phyloP scores from a whole-genome alignment of 2,888 invertebrate genomes.

The Lasioglossum lativentre region DNA sequence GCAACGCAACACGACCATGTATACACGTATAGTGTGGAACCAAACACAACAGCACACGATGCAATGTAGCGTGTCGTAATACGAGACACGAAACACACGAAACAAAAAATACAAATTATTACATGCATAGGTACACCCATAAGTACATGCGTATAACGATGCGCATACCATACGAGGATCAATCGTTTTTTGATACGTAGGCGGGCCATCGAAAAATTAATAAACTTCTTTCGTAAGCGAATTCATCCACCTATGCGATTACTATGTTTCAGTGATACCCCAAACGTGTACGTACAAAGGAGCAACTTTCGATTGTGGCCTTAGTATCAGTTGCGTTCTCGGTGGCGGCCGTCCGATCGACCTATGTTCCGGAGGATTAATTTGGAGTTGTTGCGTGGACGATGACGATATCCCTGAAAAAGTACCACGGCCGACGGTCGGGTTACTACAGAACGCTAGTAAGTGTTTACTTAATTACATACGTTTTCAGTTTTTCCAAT shows the following conservation, averaged over 20 bases:
- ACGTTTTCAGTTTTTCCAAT: not conserved
- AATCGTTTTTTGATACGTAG: not conserved
- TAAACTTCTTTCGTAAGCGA: not conserved
- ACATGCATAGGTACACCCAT: not conserved
- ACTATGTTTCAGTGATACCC: conserved; percentile 90
- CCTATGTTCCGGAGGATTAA: conserved; percentile 96
- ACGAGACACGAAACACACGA: not conserved
- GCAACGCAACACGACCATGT: conserved; percentile 21
- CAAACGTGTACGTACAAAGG: conserved; percentile 95
- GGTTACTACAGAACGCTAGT: conserved; percentile 94
- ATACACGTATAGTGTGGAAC: not conserved
- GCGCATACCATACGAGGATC: not conserved
- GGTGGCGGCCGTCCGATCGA: conserved; percentile 95
- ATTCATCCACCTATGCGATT: not conserved
- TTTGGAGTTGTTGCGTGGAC: conserved; percentile 97
- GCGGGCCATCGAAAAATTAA: no score
- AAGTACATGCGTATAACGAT: not conserved
- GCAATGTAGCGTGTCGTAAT: not conserved
- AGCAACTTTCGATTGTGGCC: conserved; percentile 94
- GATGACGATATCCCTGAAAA: conserved; percentile 86
- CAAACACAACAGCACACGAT: not conserved
- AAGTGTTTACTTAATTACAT: conserved; percentile 84
- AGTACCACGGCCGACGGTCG: conserved; percentile 80
- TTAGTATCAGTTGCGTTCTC: conserved; percentile 95
- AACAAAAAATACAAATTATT: not conserved